Evolutionary conservation across 2,888 invertebrate species (phyloP), one percentile per base, ranked within the genome.

Genomic region (Drosophila flavopinicola): DNA sequence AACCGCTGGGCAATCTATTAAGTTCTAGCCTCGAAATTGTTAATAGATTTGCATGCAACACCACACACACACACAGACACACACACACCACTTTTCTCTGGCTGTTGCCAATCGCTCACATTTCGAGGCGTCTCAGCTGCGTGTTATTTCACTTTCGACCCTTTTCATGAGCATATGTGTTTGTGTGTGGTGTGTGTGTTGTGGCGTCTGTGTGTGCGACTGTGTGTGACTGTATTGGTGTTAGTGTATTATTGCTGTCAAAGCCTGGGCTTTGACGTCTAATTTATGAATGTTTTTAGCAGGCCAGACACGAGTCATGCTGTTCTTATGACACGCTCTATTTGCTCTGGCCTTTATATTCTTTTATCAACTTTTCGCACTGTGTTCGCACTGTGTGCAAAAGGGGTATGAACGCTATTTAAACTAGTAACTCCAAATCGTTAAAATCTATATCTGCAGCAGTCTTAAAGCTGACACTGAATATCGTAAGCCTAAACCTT

Each of bases 251-350:
- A 60, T 53, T 53, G 66, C 53, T 76, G 84, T 56, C 69, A 67
- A 61, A 83, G 79, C 66, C 67, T 24, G 32, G 54, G 86, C 66
- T 80, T 86, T 86, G 80, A 67, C 80, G 63, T 86, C 75, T 86
- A 84, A 80, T 80, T 80, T 80, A 80, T 84, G 84, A 86, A 74
- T 80, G 77, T 54, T 74, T 56, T 47, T 48, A 70, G 71, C 66
- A 47, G 60, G 52, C 41, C 42, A 74, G 60, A 69, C 71, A 59
- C 61, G 38, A 58, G 51, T 66, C 70, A 51, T 63, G 57, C 74
- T 73, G 61, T 72, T 59, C 38, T 53, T 45, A 45, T 65, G 52
- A 41, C 56, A 44, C 37, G 75, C 59, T 69, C 70, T 72, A 60
- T 72, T 72, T 63, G 20, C 38, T 29, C 30, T 64, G 24, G 24